Percentiles rank a stretch among this genome's conserved stretches.
Evolutionary conservation across 2,797 vertebrate genomes (phyloP).

Genomic region (Epinephelus awoara): DNA sequence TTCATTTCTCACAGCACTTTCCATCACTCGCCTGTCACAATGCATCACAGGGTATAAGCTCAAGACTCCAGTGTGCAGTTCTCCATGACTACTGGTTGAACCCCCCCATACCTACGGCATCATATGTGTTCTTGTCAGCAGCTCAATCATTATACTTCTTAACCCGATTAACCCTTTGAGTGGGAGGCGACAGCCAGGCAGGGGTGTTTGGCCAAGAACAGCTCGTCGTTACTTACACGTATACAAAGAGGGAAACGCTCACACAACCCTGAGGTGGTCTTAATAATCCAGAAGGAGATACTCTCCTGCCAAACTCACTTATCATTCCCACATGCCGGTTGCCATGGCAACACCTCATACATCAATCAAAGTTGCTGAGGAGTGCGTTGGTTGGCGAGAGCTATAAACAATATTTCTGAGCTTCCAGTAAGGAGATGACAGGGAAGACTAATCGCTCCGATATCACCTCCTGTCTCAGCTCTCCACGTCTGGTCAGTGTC

Average conservation of each 20-base stretch:
- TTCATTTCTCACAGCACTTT: constrained; percentile 22
- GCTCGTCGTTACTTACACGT: background rate
- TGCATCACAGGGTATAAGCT: constrained; percentile 17
- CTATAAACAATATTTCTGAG: constrained; percentile 68
- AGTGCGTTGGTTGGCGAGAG: constrained; percentile 63
- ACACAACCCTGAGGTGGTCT: constrained; percentile 55
- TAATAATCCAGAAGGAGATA: constrained; percentile 61
- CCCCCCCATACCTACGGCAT: constrained; percentile 37
- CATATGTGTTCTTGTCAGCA: constrained; percentile 30
- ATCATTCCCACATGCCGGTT: constrained; percentile 61
- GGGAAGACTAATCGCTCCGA: constrained; percentile 47
- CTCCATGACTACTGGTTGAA: constrained; percentile 3
- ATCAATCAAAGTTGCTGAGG: constrained; percentile 73
- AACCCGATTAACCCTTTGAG: constrained; percentile 60
- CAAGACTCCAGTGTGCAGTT: constrained; percentile 4
- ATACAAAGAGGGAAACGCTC: constrained; percentile 30
- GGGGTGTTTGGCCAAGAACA: constrained; percentile 21
- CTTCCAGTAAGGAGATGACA: constrained; percentile 56
- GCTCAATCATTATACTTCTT: constrained; percentile 35
- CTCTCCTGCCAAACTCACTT: constrained; percentile 65
- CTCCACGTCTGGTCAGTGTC: constrained; percentile 16
- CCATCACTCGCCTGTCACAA: constrained; percentile 39
- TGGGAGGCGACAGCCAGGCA: constrained; percentile 41
- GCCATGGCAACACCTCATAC: constrained; percentile 65
- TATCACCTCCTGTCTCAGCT: constrained; percentile 27